Base-by-base conservation (phyloP, 1,140 invertebrate species). In the Brachionus paranguensis region DNA sequence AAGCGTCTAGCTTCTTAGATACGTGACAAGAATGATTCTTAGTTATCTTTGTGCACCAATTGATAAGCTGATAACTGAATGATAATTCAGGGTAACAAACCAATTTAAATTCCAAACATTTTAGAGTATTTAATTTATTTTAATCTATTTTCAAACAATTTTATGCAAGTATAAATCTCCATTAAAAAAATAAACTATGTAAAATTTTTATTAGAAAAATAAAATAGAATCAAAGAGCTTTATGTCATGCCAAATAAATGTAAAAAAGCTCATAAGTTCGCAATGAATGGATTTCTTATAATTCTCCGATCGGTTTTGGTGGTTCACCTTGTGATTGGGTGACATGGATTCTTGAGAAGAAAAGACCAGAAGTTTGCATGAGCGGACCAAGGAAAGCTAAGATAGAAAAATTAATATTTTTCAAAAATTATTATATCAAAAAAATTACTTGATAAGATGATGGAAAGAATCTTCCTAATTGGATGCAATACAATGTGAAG, bases 401-500 rank as follows among this genome's bases (percentile, higher is more conserved):
- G 53, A 47, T 17, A 45, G 24, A 24, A n/a, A 43, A 17, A 41
- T 37, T 43, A 72, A 72, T 72, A 12, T 47, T 47, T 47, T 47
- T 3, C 2, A 17, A 72, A 43, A 17, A 43, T 37, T 24, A 72
- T 43, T 17, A 43, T 20, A n/a, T 72, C 17, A 41, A 11, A 86
- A 85, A 85, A 86, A 33, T 78, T 86, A 85, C 74, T 70, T 72
- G 50, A 24, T 64, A 65, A 70, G 45, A 53, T 17, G 11, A 47
- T 72, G 50, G 68, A 47, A 72, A 85, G 86, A 84, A 88, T 87
- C 79, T 86, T 86, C 85, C 85, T 85, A 1, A 87, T 37, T 65
- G 87, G 65, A 60, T 85, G 78, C 8, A 89, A 70, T 7, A 85
- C 12, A 10, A 89, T 55, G 17, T 89, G 86, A 2, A 88, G 64